Evolutionary conservation across 1,140 invertebrate species (phyloP).

Genomic region (roundworm (Caenorhabditis elegans)): WBcel235 BX284602.5:4028501-4029000

Average conservation of each 20-base stretch:
- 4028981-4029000: too few relatives aligned
- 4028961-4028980: too few relatives aligned
- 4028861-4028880: too few relatives aligned
- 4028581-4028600: constrained; percentile 30
- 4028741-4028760: not conserved
- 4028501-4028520: too few relatives aligned
- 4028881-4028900: too few relatives aligned
- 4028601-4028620: not conserved
- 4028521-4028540: not conserved
- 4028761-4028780: not conserved
- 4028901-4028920: too few relatives aligned
- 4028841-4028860: not conserved
- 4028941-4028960: too few relatives aligned
- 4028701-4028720: constrained; percentile 38
- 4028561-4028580: constrained; percentile 14
- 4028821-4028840: not conserved
- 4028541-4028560: not conserved
- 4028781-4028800: constrained; percentile 11
- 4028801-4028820: not conserved
- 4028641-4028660: not conserved
- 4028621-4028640: not conserved
- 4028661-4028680: not conserved
- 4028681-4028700: constrained; percentile 27
- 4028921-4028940: too few relatives aligned
- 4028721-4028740: constrained; percentile 30